Evolutionary conservation across 2,113 vertebrate species (phyloP), one percentile per base, ranked within the genome.

Genomic region (Mormyrus lacerda): DNA sequence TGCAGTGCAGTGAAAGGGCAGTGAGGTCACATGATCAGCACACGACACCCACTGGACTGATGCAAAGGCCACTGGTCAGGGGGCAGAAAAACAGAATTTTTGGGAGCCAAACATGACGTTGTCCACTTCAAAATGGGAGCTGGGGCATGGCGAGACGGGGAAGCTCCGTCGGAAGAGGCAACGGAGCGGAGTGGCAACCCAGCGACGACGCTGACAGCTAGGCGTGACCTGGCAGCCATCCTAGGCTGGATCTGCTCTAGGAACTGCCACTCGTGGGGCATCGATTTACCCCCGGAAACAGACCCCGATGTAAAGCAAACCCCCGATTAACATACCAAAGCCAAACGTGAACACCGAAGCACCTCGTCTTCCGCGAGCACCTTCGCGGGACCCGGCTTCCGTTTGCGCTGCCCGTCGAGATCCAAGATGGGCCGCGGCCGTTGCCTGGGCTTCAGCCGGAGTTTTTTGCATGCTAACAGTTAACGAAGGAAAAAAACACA

Each of bases 261-360:
- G 10, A 85, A 79, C 45, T 89, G 48, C 85, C 42, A 44, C 69
- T 58, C n/a, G 87, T 65, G 87, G 10, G 87, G 82, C 84, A 89
- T 88, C 10, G 82, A 87, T 89, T 87, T 27, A 69, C 21, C 76
- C 35, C 51, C 35, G 3, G 39, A 82, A 50, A 21, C 5, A 47
- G 44, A 35, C 24, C 21, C 85, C 11, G 5, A 51, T 17, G 35
- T 61, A 87, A 83, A 83, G 86, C 24, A 83, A 86, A 58, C 61
- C 69, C 85, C 87, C 31, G 83, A 91, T 92, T 91, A 87, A 91
- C 91, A 91, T 89, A 87, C 91, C 89, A 24, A 89, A 90, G 73
- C 24, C 65, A 15, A 1, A 84, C 50, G 31, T 15, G 17, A 61
- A 73, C 89, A 91, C 47, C 13, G 82, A n/a, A 44, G 1, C 73